Conservation (phyloP, 1,140 invertebrate species). For the Chlorops oryzae region DNA sequence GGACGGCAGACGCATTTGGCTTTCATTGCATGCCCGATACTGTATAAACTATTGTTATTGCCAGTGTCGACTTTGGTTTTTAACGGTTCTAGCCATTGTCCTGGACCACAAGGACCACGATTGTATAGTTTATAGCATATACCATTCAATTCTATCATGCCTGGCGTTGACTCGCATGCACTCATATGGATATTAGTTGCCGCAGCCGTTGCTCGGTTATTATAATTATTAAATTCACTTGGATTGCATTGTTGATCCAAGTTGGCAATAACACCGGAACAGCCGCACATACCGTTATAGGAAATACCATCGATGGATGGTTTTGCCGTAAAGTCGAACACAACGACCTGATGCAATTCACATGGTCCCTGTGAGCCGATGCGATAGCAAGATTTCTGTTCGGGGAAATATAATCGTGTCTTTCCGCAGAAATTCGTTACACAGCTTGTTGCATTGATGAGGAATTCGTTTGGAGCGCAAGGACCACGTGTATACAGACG, state of each 20-base stretch:
- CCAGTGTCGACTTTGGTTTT: constrained; percentile 33
- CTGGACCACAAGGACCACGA: constrained; percentile 64
- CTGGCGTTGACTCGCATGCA: constrained; percentile 55
- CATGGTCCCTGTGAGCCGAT: constrained; percentile 70
- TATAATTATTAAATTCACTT: constrained; percentile 43
- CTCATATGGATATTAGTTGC: too few species aligned
- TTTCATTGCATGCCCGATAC: constrained; percentile 28
- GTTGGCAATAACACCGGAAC: constrained; percentile 50
- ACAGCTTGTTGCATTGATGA: constrained; percentile 57
- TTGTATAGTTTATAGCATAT: constrained; percentile 67
- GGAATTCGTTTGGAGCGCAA: constrained; percentile 60
- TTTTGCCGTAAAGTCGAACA: constrained; percentile 68
- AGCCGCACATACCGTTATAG: constrained; percentile 74
- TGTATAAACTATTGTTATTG: constrained; percentile 18
- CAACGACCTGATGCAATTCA: constrained; percentile 59
- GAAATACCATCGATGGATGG: constrained; percentile 71
- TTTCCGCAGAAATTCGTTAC: constrained; percentile 62
- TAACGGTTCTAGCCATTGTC: constrained; percentile 64
- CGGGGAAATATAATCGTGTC: constrained; percentile 67
- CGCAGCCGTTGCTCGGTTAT: too few species aligned
- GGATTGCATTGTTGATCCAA: constrained; percentile 42
- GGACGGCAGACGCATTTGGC: constrained; percentile 67
- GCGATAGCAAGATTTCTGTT: constrained; percentile 64
- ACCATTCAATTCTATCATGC: constrained; percentile 56
- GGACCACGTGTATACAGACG: constrained; percentile 69